A percentile compares a stretch with the other conserved stretches of the same genome.
These are phyloP conservation scores for Cephus sareptanus DNA, from an alignment of 2,888 invertebrate genomes.

Conservation along the genomic window DNA sequence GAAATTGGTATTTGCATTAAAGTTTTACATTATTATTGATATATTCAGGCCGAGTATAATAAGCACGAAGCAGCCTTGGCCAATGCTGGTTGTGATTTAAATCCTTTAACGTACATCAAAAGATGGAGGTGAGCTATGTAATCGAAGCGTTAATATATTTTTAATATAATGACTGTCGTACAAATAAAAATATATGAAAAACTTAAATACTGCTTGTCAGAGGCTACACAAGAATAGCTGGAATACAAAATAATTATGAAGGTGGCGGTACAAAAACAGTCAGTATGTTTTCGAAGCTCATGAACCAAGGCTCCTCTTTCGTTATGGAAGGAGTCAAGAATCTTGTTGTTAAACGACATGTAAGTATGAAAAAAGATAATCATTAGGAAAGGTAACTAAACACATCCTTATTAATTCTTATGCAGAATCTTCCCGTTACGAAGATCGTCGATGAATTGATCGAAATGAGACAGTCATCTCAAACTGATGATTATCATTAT, in stretches of 20 bases:
- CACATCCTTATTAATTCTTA: slow-evolving; percentile 24
- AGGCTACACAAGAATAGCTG: slow-evolving; percentile 81
- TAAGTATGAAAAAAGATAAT: slow-evolving; percentile 67
- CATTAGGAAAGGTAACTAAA: not conserved
- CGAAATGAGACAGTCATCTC: slow-evolving; percentile 81
- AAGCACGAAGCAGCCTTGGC: slow-evolving; percentile 84
- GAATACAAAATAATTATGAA: slow-evolving; percentile 84
- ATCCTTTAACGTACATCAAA: slow-evolving; percentile 88
- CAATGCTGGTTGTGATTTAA: slow-evolving; percentile 86
- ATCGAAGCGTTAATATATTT: not conserved
- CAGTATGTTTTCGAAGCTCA: slow-evolving; percentile 97
- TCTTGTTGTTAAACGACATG: slow-evolving; percentile 97
- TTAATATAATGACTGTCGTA: not conserved
- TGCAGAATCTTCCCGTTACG: slow-evolving; percentile 92
- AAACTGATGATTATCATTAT: slow-evolving; percentile 90
- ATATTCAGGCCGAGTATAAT: slow-evolving; percentile 77
- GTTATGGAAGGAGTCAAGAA: slow-evolving; percentile 99
- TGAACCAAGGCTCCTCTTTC: slow-evolving; percentile 96
- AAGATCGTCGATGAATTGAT: slow-evolving; percentile 91
- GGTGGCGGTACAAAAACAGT: slow-evolving; percentile 95
- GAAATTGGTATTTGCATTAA: not conserved
- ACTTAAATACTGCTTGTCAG: slow-evolving; percentile 64
- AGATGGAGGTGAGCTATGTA: slow-evolving; percentile 83
- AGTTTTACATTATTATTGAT: not conserved
- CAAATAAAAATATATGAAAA: not conserved